A percentile compares a stretch with the other conserved stretches of the same genome.
These are phyloP conservation scores for Clupea harengus DNA, from an alignment of 2,113 vertebrate species.

Conservation along the genomic window DNA sequence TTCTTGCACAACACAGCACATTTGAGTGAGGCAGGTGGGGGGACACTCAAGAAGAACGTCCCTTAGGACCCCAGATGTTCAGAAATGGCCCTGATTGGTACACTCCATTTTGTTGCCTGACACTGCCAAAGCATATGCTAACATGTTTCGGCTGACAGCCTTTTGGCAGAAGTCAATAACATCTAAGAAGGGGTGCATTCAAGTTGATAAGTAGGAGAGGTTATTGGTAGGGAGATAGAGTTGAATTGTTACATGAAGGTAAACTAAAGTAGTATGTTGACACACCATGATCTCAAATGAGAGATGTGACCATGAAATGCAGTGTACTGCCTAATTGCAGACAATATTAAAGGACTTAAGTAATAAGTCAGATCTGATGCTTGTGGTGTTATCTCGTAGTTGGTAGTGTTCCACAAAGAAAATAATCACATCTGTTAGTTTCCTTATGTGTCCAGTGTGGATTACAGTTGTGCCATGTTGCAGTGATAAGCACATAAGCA, in stretches of 20 bases:
- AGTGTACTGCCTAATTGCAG: not conserved
- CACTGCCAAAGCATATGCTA: not conserved
- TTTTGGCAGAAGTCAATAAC: not conserved
- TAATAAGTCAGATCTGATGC: not conserved
- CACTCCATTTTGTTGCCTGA: not conserved
- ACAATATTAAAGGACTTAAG: not conserved
- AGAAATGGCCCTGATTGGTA: not conserved
- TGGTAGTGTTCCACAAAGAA: not conserved
- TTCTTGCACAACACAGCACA: not conserved
- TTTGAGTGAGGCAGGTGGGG: not conserved
- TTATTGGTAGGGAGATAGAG: not conserved
- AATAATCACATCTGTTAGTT: not conserved
- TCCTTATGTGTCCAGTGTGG: not conserved
- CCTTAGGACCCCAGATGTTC: constrained; percentile 1
- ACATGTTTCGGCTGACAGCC: not conserved
- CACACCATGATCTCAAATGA: not conserved
- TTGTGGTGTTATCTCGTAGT: not conserved
- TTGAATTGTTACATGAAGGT: not conserved
- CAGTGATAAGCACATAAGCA: not conserved
- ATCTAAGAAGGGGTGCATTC: not conserved
- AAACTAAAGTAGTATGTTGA: not conserved
- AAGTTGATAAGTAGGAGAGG: not conserved
- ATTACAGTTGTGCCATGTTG: not conserved
- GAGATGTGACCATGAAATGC: not conserved
- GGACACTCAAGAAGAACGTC: not conserved